Conservation (phyloP, 2,113 vertebrate species). For the Sylvietta virens region DNA sequence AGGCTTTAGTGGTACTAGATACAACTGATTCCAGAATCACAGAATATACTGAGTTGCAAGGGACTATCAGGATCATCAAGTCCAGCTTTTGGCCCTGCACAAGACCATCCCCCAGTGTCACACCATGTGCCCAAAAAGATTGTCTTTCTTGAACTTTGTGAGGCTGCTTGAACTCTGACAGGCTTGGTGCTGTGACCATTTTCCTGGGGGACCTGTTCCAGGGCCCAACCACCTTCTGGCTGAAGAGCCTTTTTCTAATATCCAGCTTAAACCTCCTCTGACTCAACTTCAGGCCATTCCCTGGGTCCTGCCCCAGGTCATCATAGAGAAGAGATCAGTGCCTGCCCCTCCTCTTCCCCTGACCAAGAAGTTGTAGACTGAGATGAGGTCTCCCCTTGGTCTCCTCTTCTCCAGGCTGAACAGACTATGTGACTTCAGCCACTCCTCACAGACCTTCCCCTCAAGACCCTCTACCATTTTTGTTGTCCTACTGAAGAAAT, state of each 20-base stretch:
- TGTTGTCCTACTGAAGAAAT: background rate
- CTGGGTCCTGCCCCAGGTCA: background rate
- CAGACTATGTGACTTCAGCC: background rate
- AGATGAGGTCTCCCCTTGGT: background rate
- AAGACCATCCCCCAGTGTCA: background rate
- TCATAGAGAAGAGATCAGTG: background rate
- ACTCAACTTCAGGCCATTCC: background rate
- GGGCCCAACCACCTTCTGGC: background rate
- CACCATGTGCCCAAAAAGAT: background rate
- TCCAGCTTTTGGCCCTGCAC: background rate
- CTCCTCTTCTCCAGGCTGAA: background rate
- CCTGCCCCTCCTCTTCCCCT: background rate
- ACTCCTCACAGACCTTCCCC: background rate
- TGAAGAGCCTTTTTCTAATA: background rate
- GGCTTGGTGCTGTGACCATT: background rate
- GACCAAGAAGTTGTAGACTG: fast-evolving
- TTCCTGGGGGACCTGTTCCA: background rate
- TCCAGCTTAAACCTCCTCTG: background rate
- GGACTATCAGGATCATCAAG: background rate
- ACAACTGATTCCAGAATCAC: background rate
- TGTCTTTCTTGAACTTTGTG: background rate
- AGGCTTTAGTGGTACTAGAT: background rate
- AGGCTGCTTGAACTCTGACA: background rate
- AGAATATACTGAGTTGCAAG: background rate
- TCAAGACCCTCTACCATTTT: background rate